Conservation (phyloP, 2,888 invertebrate genomes). For the Hemicrepidius hirtus region DNA sequence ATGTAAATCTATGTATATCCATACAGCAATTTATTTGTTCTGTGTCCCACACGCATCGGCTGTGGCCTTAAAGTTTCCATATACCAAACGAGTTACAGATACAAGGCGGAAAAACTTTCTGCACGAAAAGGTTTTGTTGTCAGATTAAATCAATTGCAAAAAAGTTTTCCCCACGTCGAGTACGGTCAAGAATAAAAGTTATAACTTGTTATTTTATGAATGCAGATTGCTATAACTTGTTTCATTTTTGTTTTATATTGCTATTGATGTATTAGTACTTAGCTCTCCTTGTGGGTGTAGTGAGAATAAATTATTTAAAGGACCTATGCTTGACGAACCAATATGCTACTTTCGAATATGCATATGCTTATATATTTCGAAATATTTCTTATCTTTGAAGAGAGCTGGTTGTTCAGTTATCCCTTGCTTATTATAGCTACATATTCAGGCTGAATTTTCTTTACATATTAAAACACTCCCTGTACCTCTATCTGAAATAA, state of each 20-base stretch:
- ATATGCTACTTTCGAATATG: too few relatives aligned
- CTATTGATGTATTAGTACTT: background rate
- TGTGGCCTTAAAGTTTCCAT: constrained; percentile 24
- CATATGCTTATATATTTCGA: too few relatives aligned
- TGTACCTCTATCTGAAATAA: too few relatives aligned
- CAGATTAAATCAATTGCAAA: constrained; percentile 41
- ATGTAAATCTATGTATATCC: constrained; percentile 32
- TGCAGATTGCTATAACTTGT: constrained; percentile 19
- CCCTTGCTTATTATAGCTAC: too few relatives aligned
- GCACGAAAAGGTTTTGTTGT: constrained; percentile 35
- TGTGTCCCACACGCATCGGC: constrained; percentile 25
- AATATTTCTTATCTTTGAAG: too few relatives aligned
- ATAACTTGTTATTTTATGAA: constrained; percentile 32
- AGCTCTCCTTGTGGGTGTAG: background rate
- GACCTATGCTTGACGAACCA: too few relatives aligned
- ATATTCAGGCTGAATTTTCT: too few relatives aligned
- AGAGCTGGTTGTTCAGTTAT: too few relatives aligned
- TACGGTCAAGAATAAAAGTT: constrained; percentile 30
- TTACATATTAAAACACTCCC: too few relatives aligned
- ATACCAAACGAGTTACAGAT: constrained; percentile 39
- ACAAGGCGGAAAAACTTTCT: constrained; percentile 30
- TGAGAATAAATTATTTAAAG: too few relatives aligned
- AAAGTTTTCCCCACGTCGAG: constrained; percentile 34
- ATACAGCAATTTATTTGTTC: constrained; percentile 39
- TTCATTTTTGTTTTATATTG: constrained; percentile 9